These are phyloP conservation scores for Cordilura impudica DNA, from an alignment of 2,888 invertebrate genomes.

Conservation along the genomic window DNA sequence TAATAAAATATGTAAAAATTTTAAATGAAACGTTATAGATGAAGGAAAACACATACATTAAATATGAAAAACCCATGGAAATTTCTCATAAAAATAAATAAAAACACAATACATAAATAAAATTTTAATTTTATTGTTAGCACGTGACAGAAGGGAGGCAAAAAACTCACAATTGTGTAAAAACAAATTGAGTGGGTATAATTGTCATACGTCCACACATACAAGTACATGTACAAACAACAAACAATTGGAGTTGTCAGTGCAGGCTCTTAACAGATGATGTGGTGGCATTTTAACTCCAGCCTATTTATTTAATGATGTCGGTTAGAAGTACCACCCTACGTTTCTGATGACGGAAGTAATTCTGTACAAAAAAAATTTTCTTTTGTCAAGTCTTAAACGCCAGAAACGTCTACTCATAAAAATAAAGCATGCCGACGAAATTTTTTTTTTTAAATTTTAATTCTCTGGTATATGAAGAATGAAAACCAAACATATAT, in stretches of 20 bases:
- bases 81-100: not conserved
- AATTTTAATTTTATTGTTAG: slow-evolving; percentile 30
- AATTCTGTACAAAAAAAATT: too few species aligned
- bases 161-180: not conserved
- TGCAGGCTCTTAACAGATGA: slow-evolving; percentile 10
- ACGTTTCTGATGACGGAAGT: too few species aligned
- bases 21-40: not conserved
- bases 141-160: slow-evolving; percentile 17
- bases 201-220: not conserved
- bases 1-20: not conserved
- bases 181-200: not conserved
- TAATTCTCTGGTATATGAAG: too few species aligned
- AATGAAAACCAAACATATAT: too few species aligned
- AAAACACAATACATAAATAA: not conserved
- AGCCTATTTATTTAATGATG: not conserved
- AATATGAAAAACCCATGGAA: not conserved
- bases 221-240: not conserved
- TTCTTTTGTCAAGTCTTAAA: too few species aligned
- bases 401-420: too few species aligned
- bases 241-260: not conserved
- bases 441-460: too few species aligned
- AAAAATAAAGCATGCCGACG: too few species aligned
- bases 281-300: slow-evolving; percentile 11
- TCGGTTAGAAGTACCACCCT: too few species aligned
- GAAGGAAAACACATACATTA: not conserved